Evolutionary conservation across 2,113 vertebrate genomes (phyloP).

Genomic region (Entelurus aequoreus): DNA sequence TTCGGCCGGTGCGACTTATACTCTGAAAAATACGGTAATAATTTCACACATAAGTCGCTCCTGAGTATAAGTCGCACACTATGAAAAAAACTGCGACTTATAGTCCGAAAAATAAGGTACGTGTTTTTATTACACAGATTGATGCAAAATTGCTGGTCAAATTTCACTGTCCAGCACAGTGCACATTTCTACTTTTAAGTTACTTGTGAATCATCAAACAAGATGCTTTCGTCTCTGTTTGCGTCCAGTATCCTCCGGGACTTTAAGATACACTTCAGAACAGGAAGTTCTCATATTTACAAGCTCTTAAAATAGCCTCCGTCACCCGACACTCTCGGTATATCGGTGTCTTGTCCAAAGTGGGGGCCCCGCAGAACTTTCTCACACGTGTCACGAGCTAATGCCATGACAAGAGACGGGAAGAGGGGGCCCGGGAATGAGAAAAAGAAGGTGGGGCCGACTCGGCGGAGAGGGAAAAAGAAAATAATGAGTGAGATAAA

Average conservation of each 20-base stretch:
- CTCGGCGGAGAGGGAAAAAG: slow-evolving; percentile 16
- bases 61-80: no score
- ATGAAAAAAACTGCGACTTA: no score
- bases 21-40: no score
- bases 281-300: slow-evolving; percentile 77
- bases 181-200: slow-evolving; percentile 9
- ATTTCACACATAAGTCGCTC: no score
- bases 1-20: no score
- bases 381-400: slow-evolving; percentile 64
- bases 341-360: slow-evolving; percentile 65
- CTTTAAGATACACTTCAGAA: slow-evolving; percentile 58
- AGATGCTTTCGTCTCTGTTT: neutral
- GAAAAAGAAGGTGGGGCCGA: slow-evolving; percentile 28
- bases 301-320: slow-evolving; percentile 67
- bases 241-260: slow-evolving; percentile 46
- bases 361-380: slow-evolving; percentile 56
- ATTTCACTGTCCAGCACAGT: neutral
- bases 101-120: no score
- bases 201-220: neutral
- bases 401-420: slow-evolving; percentile 55
- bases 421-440: slow-evolving; percentile 26
- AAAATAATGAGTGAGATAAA: slow-evolving; percentile 34
- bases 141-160: no score
- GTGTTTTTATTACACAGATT: no score
- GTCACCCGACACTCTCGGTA: slow-evolving; percentile 64